Evolutionary conservation across 2,797 vertebrate genomes (phyloP).

Genomic region (Argyrosomus regius): DNA sequence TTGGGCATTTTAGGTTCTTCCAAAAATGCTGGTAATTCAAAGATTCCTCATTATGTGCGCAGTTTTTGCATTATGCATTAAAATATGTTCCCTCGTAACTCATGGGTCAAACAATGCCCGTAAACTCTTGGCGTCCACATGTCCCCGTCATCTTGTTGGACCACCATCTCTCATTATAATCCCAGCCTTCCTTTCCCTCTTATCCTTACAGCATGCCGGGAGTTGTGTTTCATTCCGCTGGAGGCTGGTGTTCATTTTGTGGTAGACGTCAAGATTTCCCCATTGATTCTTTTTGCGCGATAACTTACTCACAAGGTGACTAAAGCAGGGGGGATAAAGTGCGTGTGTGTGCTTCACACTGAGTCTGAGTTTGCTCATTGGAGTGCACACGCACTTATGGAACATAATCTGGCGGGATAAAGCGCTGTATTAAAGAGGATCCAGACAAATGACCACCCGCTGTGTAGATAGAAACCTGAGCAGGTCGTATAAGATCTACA

Average conservation of each 20-base stretch:
- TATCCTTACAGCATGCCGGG: constrained; percentile 33
- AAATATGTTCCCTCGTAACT: neutral
- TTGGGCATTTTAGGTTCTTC: neutral
- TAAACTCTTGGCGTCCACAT: constrained; percentile 11
- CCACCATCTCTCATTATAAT: constrained; percentile 40
- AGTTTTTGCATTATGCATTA: neutral
- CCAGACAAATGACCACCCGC: constrained; percentile 72
- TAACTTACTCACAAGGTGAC: constrained; percentile 63
- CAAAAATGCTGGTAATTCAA: constrained; percentile 6
- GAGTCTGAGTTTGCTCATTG: constrained; percentile 43
- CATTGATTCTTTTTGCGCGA: constrained; percentile 40
- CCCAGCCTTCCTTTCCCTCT: constrained; percentile 30
- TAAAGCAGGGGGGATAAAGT: constrained; percentile 63
- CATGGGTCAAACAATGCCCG: neutral
- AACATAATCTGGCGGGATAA: constrained; percentile 75
- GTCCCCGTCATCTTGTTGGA: neutral
- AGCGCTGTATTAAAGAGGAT: constrained; percentile 70
- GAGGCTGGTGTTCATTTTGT: constrained; percentile 55
- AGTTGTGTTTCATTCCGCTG: constrained; percentile 44
- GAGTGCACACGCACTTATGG: constrained; percentile 63
- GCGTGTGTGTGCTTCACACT: constrained; percentile 52
- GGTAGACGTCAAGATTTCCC: constrained; percentile 53
- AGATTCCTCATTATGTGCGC: neutral
- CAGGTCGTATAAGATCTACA: constrained; percentile 13
- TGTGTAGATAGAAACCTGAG: constrained; percentile 63